A percentile compares a stretch with the other conserved stretches of the same genome.
These are phyloP conservation scores for Clivina fossor DNA, from an alignment of 2,888 invertebrate genomes.

Conservation along the genomic window DNA sequence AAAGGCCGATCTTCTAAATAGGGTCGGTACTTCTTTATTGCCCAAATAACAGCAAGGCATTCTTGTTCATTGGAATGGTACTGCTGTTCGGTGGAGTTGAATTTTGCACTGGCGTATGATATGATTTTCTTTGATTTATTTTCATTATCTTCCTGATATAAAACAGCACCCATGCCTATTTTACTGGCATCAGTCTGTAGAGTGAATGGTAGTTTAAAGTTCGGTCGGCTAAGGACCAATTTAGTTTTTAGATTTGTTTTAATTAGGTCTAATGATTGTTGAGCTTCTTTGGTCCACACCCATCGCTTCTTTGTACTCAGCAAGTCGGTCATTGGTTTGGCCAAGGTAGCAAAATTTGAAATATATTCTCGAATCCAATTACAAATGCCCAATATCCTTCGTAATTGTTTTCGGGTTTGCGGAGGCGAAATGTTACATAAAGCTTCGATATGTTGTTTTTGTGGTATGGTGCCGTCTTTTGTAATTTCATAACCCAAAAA, in stretches of 20 bases:
- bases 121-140: conserved; percentile 21
- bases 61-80: conserved; percentile 37
- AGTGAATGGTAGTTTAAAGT: conserved; percentile 33
- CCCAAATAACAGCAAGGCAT: too few species aligned
- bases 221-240: conserved; percentile 36
- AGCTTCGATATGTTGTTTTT: conserved; percentile 25
- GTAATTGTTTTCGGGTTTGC: not conserved
- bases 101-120: conserved; percentile 39
- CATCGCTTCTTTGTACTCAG: not conserved
- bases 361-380: conserved; percentile 26
- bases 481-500: conserved; percentile 36
- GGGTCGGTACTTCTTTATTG: not conserved
- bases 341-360: not conserved
- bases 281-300: not conserved
- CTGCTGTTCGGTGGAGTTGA: conserved; percentile 14
- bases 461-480: conserved; percentile 31
- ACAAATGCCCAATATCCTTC: not conserved
- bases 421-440: conserved; percentile 4
- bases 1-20: conserved; percentile 20
- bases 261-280: not conserved
- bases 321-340: not conserved
- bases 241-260: conserved; percentile 31
- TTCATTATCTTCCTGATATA: conserved; percentile 35
- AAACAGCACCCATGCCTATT: conserved; percentile 39
- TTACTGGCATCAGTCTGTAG: too few species aligned